Evolutionary conservation across 2,888 invertebrate genomes (phyloP).

Genomic region (Cephus pygmeus): DNA sequence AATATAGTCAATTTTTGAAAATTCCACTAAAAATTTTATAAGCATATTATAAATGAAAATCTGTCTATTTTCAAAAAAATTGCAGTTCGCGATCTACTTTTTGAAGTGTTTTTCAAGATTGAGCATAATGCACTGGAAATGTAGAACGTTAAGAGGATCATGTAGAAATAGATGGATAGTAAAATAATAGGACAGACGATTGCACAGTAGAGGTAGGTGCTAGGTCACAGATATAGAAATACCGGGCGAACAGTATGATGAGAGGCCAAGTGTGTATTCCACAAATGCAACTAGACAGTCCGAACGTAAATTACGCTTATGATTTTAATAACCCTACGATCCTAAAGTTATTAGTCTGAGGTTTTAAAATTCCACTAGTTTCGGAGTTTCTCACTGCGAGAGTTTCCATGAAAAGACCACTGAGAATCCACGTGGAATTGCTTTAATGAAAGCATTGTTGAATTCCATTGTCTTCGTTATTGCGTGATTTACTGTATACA

Average conservation of each 20-base stretch:
- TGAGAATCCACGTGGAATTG: background rate
- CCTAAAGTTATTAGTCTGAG: background rate
- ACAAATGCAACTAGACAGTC: background rate
- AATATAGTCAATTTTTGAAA: background rate
- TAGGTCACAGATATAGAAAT: background rate
- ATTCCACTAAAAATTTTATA: background rate
- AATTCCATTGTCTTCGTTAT: constrained; percentile 37
- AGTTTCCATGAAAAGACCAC: background rate
- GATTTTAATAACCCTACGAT: background rate
- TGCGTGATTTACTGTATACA: constrained; percentile 22
- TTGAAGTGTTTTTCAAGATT: background rate
- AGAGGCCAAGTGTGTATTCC: background rate
- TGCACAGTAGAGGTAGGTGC: background rate
- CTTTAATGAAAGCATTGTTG: background rate
- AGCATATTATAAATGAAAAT: background rate
- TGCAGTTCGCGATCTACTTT: too few species aligned
- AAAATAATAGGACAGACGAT: background rate
- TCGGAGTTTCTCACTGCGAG: background rate
- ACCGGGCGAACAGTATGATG: background rate
- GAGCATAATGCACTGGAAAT: background rate
- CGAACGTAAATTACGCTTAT: background rate
- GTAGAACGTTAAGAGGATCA: background rate
- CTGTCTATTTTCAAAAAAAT: too few species aligned
- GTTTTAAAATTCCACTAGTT: background rate
- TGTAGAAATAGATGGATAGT: background rate